Conservation (phyloP, 2,113 vertebrate species). For the Percina caprodes region DNA sequence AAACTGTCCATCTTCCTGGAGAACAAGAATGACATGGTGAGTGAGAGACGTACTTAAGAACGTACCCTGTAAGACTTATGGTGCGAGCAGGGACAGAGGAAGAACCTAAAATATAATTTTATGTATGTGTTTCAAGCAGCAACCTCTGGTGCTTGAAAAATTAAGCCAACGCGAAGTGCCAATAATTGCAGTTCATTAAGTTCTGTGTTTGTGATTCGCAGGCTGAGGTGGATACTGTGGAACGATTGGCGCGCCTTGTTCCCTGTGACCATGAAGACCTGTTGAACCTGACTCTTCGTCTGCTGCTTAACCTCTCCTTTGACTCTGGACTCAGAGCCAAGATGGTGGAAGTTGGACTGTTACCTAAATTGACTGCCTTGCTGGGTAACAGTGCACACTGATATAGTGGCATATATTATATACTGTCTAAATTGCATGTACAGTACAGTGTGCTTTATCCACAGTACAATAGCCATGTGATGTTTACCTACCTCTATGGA, state of each 20-base stretch:
- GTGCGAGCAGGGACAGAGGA: background rate
- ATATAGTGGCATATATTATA: background rate
- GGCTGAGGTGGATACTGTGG: conserved; percentile 95
- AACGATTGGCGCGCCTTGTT: conserved; percentile 91
- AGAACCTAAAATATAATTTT: background rate
- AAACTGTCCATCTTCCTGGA: conserved; percentile 98
- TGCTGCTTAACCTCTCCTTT: conserved; percentile 96
- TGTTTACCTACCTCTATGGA: background rate
- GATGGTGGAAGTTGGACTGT: conserved; percentile 96
- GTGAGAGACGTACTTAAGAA: background rate
- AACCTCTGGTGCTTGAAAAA: too few species aligned
- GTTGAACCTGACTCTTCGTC: conserved; percentile 92
- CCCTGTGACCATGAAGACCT: conserved; percentile 98
- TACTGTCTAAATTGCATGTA: background rate
- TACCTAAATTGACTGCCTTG: conserved; percentile 92
- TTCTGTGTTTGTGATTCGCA: conserved; percentile 60
- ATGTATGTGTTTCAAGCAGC: too few species aligned
- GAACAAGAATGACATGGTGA: conserved; percentile 99
- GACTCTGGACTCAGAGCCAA: conserved; percentile 95
- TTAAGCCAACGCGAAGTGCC: too few species aligned
- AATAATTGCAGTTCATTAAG: too few species aligned
- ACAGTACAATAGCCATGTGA: background rate
- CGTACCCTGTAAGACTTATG: background rate
- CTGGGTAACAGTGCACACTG: conserved; percentile 84
- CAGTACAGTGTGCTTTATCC: background rate